Percentiles rank a stretch among this genome's conserved stretches.
These are phyloP conservation scores for Pampusana beccarii DNA, from an alignment of 2,113 vertebrate species.

Conservation along the genomic window DNA sequence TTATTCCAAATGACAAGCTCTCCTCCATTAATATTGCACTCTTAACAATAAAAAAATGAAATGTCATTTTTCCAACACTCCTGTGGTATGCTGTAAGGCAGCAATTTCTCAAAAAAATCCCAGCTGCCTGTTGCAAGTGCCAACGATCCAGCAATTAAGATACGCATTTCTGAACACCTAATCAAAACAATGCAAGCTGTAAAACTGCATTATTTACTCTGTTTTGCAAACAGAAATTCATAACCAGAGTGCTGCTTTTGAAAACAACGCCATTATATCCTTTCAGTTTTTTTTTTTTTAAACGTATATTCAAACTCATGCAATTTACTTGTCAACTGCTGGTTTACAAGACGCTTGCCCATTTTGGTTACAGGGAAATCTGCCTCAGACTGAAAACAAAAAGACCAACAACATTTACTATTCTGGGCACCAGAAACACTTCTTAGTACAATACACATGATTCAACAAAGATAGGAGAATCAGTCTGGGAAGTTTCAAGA, in stretches of 20 bases:
- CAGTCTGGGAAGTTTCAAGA: not conserved
- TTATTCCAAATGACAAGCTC: not conserved
- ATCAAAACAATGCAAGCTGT: constrained; percentile 29
- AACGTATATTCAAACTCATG: not conserved
- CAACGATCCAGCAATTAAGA: not conserved
- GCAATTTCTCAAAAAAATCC: not conserved
- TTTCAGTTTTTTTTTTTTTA: not conserved
- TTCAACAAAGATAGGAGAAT: not conserved
- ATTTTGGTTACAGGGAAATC: not conserved
- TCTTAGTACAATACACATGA: not conserved
- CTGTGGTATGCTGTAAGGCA: not conserved
- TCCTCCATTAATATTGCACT: not conserved
- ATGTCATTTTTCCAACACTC: not conserved
- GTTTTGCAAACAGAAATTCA: constrained; percentile 4
- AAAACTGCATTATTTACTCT: not conserved
- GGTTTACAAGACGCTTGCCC: not conserved
- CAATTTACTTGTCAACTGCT: not conserved
- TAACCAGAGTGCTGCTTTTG: not conserved
- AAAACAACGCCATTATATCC: not conserved
- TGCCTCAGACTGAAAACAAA: not conserved
- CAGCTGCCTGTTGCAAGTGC: not conserved
- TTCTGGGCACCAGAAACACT: not conserved
- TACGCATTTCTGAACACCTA: constrained; percentile 24
- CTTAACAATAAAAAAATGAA: not conserved
- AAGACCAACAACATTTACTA: not conserved